These are phyloP conservation scores for Podiceps cristatus DNA, from an alignment of 2,113 vertebrate genomes.

Conservation along the genomic window DNA sequence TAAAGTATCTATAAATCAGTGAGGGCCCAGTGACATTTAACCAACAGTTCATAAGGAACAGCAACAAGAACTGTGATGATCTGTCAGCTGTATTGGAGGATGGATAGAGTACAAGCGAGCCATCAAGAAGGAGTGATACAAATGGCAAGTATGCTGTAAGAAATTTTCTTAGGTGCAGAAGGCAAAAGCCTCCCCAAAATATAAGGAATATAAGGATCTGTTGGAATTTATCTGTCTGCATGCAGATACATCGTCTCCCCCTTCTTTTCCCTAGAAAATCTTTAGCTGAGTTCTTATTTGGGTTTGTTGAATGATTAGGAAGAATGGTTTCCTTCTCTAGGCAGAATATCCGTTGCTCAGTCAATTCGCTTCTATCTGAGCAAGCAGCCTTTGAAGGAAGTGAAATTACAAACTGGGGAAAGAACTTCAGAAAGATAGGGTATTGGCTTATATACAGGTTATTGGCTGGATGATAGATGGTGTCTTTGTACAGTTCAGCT, in stretches of 20 bases:
- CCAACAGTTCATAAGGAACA: background rate
- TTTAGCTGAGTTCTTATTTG: background rate
- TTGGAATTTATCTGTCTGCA: background rate
- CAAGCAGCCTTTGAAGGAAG: background rate
- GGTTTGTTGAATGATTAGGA: background rate
- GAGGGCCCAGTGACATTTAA: background rate
- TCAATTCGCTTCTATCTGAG: background rate
- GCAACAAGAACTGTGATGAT: background rate
- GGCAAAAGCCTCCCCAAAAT: background rate
- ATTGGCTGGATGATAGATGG: background rate
- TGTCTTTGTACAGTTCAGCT: background rate
- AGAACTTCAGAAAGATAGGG: background rate
- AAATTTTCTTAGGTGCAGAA: background rate
- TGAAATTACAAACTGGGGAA: background rate
- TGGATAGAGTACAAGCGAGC: background rate
- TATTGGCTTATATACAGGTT: background rate
- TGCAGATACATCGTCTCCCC: background rate
- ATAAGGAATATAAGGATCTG: too few species aligned
- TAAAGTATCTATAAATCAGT: constrained; percentile 40
- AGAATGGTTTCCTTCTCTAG: background rate
- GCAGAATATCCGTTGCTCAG: background rate
- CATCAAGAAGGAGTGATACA: background rate
- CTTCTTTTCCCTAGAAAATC: background rate
- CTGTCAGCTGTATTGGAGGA: background rate
- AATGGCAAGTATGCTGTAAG: background rate